These are phyloP conservation scores for Grammomys surdaster DNA, from an alignment of 2,113 vertebrate species.

Conservation along the genomic window DNA sequence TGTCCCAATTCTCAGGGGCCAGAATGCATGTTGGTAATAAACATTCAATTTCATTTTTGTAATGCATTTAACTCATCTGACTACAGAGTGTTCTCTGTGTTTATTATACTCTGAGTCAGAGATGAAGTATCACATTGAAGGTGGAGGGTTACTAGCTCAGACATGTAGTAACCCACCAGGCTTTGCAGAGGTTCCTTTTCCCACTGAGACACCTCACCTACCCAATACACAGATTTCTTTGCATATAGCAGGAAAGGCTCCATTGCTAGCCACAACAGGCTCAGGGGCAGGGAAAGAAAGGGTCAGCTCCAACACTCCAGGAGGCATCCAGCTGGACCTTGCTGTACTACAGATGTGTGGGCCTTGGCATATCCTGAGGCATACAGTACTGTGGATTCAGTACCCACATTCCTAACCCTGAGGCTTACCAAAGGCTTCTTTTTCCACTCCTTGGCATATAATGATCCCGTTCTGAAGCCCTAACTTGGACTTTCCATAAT, in stretches of 20 bases:
- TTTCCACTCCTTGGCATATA: background rate
- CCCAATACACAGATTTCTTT: background rate
- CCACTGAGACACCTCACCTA: background rate
- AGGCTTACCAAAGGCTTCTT: background rate
- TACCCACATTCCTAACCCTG: background rate
- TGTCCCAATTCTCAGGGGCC: background rate
- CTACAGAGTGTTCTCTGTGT: background rate
- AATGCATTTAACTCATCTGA: background rate
- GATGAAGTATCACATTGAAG: background rate
- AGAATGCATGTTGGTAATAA: background rate
- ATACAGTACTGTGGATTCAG: background rate
- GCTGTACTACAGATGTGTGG: too few relatives aligned
- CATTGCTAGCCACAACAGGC: background rate
- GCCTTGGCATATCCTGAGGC: background rate
- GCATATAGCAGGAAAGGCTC: fast-evolving
- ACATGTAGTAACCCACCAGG: background rate
- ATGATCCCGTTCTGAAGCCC: background rate
- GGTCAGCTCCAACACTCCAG: background rate
- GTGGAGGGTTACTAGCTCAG: background rate
- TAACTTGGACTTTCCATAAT: background rate
- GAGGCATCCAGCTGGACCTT: fast-evolving
- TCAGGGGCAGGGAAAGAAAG: fast-evolving
- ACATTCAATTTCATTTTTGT: background rate
- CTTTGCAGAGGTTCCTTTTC: background rate
- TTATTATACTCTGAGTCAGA: background rate